Conservation (phyloP, 2,888 invertebrate species). For the Ornithoptera alexandrae region DNA sequence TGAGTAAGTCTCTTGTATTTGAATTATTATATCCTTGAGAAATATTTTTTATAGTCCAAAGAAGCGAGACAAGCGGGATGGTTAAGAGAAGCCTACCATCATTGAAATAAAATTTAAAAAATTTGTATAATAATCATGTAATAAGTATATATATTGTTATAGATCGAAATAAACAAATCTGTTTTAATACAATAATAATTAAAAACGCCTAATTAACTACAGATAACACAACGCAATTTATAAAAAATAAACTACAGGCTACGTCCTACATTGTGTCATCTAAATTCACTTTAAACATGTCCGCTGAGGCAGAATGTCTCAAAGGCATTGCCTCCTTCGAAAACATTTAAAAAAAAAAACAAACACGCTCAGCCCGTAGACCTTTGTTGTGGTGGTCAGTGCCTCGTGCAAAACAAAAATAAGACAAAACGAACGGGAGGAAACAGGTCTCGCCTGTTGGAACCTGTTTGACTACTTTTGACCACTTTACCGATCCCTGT, state of each 20-base stretch:
- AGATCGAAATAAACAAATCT: not conserved
- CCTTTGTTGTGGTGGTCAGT: constrained; percentile 80
- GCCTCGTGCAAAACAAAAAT: constrained; percentile 75
- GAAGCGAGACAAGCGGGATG: too few species aligned
- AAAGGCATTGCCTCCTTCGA: constrained; percentile 53
- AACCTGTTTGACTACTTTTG: constrained; percentile 68
- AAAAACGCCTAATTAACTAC: not conserved
- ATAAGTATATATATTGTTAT: not conserved
- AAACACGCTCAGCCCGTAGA: constrained; percentile 56
- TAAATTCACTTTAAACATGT: constrained; percentile 28
- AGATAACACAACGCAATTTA: not conserved
- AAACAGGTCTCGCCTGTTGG: constrained; percentile 61
- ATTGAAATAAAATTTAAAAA: not conserved
- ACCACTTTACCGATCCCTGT: constrained; percentile 59
- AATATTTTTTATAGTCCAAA: too few species aligned
- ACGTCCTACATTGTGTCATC: constrained; percentile 24
- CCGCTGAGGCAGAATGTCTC: constrained; percentile 44
- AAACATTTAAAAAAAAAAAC: constrained; percentile 51
- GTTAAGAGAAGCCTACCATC: too few species aligned
- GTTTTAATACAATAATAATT: not conserved
- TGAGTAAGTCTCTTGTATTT: not conserved
- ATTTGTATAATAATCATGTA: not conserved
- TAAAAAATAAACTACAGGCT: constrained; percentile 7
- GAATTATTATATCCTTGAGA: not conserved
- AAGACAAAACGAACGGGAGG: constrained; percentile 66